Conservation (phyloP, 2,888 invertebrate genomes). For the Spialia ferax region DNA sequence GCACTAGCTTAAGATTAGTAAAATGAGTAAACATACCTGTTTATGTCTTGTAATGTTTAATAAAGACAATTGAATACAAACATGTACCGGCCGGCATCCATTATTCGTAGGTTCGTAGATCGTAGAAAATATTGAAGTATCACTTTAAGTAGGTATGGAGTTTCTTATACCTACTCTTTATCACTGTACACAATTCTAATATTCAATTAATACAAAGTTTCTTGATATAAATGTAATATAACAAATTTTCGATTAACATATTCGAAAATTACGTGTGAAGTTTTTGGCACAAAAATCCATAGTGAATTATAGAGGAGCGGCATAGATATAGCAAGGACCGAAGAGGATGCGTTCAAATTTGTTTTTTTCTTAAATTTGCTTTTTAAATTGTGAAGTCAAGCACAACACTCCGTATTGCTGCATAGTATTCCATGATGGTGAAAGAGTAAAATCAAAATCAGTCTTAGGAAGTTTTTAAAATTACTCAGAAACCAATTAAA, state of each 20-base stretch:
- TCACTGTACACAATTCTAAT: too few relatives aligned
- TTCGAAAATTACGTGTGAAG: neutral
- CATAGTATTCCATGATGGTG: neutral
- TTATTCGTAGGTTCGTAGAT: too few relatives aligned
- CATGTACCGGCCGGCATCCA: too few relatives aligned
- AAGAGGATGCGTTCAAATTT: neutral
- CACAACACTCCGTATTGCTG: neutral
- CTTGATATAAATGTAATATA: neutral
- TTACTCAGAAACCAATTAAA: too few relatives aligned
- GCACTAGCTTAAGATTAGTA: too few relatives aligned
- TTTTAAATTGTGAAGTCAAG: neutral
- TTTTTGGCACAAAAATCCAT: constrained; percentile 1
- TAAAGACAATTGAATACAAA: too few relatives aligned
- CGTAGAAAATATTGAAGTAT: too few relatives aligned
- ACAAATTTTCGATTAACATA: neutral
- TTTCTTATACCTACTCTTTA: too few relatives aligned
- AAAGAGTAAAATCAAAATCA: neutral
- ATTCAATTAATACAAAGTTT: neutral
- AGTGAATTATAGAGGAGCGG: neutral
- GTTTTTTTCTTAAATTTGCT: neutral
- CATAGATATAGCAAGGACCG: neutral
- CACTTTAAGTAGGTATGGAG: too few relatives aligned
- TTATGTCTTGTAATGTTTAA: too few relatives aligned
- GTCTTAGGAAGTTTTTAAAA: too few relatives aligned
- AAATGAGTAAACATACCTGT: too few relatives aligned